phyloP scores from a whole-genome alignment of 2,113 vertebrate species.

The Grammomys dolichurus region DNA sequence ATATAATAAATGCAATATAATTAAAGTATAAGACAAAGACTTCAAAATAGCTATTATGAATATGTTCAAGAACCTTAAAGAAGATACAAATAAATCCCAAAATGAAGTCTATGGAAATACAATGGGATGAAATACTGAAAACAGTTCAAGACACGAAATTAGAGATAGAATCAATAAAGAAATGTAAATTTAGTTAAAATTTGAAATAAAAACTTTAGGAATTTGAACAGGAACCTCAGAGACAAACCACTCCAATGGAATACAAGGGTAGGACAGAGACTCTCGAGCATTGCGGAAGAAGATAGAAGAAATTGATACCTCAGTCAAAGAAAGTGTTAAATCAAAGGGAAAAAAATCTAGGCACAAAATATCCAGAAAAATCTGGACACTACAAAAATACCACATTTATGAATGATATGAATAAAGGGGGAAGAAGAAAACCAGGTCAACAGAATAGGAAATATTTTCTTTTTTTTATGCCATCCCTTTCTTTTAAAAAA shows the following conservation, averaged over 20 bases:
- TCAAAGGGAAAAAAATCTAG: neutral
- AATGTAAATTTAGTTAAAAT: neutral
- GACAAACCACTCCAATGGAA: neutral
- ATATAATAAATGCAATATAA: neutral
- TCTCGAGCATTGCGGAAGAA: neutral
- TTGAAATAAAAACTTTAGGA: neutral
- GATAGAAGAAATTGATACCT: neutral
- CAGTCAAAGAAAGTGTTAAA: neutral
- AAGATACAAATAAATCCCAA: neutral
- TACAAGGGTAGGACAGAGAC: neutral
- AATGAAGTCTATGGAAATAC: neutral
- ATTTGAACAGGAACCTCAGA: neutral
- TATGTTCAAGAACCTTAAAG: neutral
- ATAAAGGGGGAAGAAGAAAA: neutral
- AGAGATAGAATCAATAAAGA: neutral
- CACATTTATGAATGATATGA: neutral
- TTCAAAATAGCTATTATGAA: neutral
- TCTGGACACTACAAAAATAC: neutral
- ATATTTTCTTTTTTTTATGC: neutral
- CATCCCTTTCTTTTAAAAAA: too few species aligned
- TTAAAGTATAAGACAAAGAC: neutral
- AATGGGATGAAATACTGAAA: neutral
- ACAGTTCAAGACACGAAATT: neutral
- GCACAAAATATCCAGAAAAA: neutral
- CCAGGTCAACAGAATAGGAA: neutral